Conservation (phyloP, 2,113 vertebrate species). For the Salvelinus namaycush region DNA sequence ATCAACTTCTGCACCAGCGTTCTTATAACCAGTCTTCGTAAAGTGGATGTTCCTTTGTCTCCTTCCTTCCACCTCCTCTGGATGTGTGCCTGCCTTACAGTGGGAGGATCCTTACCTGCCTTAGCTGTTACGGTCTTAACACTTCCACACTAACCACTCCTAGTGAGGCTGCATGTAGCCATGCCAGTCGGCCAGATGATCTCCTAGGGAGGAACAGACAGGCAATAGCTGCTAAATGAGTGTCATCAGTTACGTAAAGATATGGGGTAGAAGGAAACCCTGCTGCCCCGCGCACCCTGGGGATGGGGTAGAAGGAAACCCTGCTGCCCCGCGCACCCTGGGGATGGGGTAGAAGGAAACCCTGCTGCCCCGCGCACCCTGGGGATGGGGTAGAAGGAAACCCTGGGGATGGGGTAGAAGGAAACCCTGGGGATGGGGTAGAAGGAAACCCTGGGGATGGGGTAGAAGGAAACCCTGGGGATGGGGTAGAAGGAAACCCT, state of each 20-base stretch:
- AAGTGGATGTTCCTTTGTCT: conserved; percentile 44
- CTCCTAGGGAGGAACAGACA: conserved; percentile 50
- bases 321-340: conserved; percentile 6
- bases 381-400: no score
- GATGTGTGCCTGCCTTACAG: conserved; percentile 41
- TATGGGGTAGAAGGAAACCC: conserved; percentile 24
- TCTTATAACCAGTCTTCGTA: neutral
- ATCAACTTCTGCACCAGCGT: no score
- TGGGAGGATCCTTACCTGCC: conserved; percentile 46
- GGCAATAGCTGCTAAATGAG: conserved; percentile 26
- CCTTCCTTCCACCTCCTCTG: conserved; percentile 7
- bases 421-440: conserved; percentile 25
- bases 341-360: conserved; percentile 27
- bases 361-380: conserved; percentile 4
- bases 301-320: conserved; percentile 24
- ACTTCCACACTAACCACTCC: conserved; percentile 21
- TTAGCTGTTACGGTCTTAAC: conserved; percentile 7
- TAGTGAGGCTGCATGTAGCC: conserved; percentile 46
- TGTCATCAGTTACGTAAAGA: conserved; percentile 33
- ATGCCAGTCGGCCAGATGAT: conserved; percentile 51
- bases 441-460: conserved; percentile 32
- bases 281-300: conserved; percentile 1
- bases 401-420: conserved; percentile 17
- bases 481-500: conserved; percentile 26
- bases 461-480: conserved; percentile 30